Conservation (phyloP, 2,888 invertebrate genomes). For the Cyclophora albipunctata region DNA sequence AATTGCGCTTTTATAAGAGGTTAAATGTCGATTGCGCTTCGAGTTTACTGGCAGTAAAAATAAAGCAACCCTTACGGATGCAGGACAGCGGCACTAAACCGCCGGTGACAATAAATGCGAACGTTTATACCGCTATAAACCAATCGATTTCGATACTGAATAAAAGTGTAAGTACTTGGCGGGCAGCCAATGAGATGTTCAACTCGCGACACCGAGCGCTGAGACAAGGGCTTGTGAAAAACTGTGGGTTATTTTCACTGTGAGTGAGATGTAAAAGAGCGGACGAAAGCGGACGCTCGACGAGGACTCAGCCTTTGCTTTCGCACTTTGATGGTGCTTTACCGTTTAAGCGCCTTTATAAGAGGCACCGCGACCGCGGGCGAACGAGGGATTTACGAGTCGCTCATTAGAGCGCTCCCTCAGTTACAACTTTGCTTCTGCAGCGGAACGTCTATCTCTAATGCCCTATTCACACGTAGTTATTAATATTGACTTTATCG, state of each 20-base stretch:
- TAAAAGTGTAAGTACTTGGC: constrained; percentile 61
- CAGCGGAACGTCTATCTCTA: too few relatives aligned
- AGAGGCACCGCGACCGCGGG: constrained; percentile 34
- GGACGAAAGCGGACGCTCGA: constrained; percentile 54
- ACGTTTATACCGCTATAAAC: constrained; percentile 60
- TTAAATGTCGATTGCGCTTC: constrained; percentile 36
- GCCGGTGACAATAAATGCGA: constrained; percentile 54
- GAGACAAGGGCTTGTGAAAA: constrained; percentile 44
- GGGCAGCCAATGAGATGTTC: constrained; percentile 55
- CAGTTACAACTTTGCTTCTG: constrained; percentile 5
- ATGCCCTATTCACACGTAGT: too few relatives aligned
- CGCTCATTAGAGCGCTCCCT: constrained; percentile 39
- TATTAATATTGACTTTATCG: constrained; percentile 6
- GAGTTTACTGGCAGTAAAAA: constrained; percentile 51
- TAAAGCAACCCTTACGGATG: constrained; percentile 47
- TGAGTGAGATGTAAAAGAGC: constrained; percentile 55
- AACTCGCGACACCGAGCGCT: constrained; percentile 34
- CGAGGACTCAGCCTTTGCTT: constrained; percentile 56
- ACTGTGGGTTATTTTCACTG: constrained; percentile 48
- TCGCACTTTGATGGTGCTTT: constrained; percentile 51
- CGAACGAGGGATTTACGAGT: constrained; percentile 37
- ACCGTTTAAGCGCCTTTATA: constrained; percentile 45
- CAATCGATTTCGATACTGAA: constrained; percentile 60
- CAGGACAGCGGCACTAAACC: constrained; percentile 50
- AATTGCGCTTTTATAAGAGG: constrained; percentile 26